Evolutionary conservation across 2,888 invertebrate species (phyloP).

Genomic region (Sarcophaga variegata): DNA sequence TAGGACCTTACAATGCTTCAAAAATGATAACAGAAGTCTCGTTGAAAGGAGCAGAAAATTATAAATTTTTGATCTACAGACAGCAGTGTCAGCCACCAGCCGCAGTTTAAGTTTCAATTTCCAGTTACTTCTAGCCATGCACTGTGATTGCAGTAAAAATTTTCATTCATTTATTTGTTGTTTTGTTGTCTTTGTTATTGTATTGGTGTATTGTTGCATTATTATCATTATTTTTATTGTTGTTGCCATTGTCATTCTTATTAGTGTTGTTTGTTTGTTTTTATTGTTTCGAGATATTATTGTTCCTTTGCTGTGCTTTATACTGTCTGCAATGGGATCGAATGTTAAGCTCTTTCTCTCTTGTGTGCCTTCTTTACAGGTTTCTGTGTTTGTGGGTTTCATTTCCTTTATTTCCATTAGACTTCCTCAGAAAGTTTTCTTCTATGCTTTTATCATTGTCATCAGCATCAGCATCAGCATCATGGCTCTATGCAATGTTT

Average conservation of each 20-base stretch:
- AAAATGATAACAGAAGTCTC: background rate
- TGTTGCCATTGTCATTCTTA: constrained; percentile 25
- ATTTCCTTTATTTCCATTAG: constrained; percentile 34
- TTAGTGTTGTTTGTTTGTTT: background rate
- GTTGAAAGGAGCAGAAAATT: background rate
- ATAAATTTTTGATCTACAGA: background rate
- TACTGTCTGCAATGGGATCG: background rate
- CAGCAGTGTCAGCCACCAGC: background rate
- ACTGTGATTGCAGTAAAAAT: background rate
- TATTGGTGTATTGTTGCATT: background rate
- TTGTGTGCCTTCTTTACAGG: background rate
- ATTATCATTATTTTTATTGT: constrained; percentile 3
- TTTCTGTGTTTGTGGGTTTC: constrained; percentile 32
- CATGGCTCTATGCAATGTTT: constrained; percentile 2
- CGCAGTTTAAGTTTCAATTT: background rate
- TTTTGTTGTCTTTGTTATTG: background rate
- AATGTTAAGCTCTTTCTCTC: background rate
- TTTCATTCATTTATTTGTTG: constrained; percentile 2
- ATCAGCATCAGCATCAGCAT: constrained; percentile 35
- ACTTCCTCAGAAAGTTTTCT: constrained; percentile 59
- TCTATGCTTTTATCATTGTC: constrained; percentile 60
- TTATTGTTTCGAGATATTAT: background rate
- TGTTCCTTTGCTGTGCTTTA: background rate
- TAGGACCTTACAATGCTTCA: background rate
- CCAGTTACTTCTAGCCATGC: background rate